These are phyloP conservation scores for Silurus glanis DNA, from an alignment of 2,113 vertebrate genomes.

Conservation along the genomic window DNA sequence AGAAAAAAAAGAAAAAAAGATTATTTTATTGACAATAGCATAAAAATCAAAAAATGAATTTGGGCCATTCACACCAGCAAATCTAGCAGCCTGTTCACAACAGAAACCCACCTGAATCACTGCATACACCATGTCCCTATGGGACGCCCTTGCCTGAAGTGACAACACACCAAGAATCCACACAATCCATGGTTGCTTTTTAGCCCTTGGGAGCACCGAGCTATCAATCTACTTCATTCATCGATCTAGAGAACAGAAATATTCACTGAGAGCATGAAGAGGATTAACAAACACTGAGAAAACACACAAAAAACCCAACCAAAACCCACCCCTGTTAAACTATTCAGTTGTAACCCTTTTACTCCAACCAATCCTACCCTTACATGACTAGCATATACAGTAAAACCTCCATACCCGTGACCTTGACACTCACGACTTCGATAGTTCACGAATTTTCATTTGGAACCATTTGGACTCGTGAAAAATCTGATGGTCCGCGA, in stretches of 20 bases:
- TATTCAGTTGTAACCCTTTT: not conserved
- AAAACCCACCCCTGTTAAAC: not conserved
- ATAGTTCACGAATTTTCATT: no score
- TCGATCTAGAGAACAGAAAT: not conserved
- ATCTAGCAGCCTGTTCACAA: not conserved
- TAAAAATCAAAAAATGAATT: not conserved
- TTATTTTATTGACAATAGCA: not conserved
- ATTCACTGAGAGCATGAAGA: not conserved
- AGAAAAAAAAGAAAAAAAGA: no score
- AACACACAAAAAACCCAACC: not conserved
- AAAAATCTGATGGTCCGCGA: no score
- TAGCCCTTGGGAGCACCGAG: not conserved
- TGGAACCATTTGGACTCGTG: no score
- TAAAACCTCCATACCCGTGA: no score
- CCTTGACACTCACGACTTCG: no score
- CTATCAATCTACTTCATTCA: conserved; percentile 27
- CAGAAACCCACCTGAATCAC: not conserved
- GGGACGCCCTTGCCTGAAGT: conserved; percentile 1
- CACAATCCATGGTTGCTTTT: not conserved
- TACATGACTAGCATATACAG: no score
- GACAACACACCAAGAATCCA: not conserved
- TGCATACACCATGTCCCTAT: not conserved
- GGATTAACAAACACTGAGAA: not conserved
- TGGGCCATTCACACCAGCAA: not conserved
- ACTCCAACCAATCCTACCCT: not conserved